Base-by-base conservation (phyloP, 2,113 vertebrate genomes). In the Osmerus mordax region DNA sequence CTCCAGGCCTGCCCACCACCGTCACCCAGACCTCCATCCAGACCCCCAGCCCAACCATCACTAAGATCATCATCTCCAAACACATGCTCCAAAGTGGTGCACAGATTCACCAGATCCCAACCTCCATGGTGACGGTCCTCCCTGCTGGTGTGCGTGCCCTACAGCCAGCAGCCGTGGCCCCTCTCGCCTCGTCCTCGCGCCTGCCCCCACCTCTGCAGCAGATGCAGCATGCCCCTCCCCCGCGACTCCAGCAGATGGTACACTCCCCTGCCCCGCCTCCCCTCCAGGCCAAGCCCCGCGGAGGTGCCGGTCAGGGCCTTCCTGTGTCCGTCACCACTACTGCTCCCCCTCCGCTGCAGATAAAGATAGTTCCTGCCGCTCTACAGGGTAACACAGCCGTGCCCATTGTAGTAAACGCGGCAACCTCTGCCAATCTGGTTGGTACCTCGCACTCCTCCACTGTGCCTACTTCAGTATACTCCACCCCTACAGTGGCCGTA, bases 11-110 rank as follows among this genome's bases (percentile, higher is more conserved):
- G 52, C 3, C 78, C n/a, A 8, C 86, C 32, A 19, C 79, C 1
- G 4, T 63, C 11, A 63, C 23, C 61, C 61, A 5, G 79, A 32
- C 23, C 61, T 75, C 80, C 0, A 55, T 81, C 1, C 61, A 5
- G 79, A 63, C 23, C 61, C 76, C 80, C 0, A 55, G 81, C 1
- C 86, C 89, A 80, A 67, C 87, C 78, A 92, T 95, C 84, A 93
- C 94, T 64, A 96, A 96, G 84, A 94, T 96, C 78, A 91, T 95
- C 65, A 94, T 96, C 77, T 87, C 88, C 29, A 96, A 95, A 75
- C 94, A 95, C 79, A 81, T 92, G 56, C 77, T 92, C 65, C 93
- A 93, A 76, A 70, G 75, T 0, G 89, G 86, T n/a, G 83, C 83
- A 4, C 89, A 88, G 78, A 53, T 73, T 53, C 80, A 84, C 28